Evolutionary conservation across 2,888 invertebrate species (phyloP).

Genomic region (Lithodes maja): DNA sequence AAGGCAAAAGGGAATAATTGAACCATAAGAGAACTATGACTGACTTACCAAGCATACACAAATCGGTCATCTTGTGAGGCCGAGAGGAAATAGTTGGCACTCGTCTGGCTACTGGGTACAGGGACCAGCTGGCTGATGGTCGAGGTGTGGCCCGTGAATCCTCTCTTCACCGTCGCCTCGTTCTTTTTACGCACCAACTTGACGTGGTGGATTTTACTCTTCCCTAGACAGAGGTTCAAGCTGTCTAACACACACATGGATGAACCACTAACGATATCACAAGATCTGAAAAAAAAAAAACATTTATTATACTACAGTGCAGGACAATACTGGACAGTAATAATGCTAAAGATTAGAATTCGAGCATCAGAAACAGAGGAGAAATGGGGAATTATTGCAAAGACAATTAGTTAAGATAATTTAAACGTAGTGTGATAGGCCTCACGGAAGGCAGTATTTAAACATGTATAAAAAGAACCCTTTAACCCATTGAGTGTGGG

Average conservation of each 20-base stretch:
- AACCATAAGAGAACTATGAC: too few relatives aligned
- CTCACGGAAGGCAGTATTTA: too few relatives aligned
- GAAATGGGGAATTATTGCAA: too few relatives aligned
- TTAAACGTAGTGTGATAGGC: too few relatives aligned
- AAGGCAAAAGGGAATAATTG: too few relatives aligned
- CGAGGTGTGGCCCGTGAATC: conserved; percentile 52
- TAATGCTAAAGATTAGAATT: too few relatives aligned
- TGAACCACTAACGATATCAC: conserved; percentile 7
- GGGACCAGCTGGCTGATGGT: conserved; percentile 32
- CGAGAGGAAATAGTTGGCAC: conserved; percentile 41
- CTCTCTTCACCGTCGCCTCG: conserved; percentile 17
- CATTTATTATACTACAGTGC: neutral
- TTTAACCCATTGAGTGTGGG: too few relatives aligned
- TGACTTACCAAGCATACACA: conserved; percentile 56
- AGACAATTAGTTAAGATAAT: too few relatives aligned
- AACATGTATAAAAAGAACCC: too few relatives aligned
- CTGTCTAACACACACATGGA: conserved; percentile 21
- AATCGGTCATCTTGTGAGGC: conserved; percentile 49
- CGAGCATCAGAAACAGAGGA: too few relatives aligned
- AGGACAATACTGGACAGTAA: too few relatives aligned
- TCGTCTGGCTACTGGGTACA: neutral
- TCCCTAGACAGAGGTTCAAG: conserved; percentile 19
- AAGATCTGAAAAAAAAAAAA: conserved; percentile 8
- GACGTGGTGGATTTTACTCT: conserved; percentile 30
- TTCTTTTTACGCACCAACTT: neutral